Evolutionary conservation across 1,140 invertebrate genomes (phyloP).

Genomic region (Sipha flava): DNA sequence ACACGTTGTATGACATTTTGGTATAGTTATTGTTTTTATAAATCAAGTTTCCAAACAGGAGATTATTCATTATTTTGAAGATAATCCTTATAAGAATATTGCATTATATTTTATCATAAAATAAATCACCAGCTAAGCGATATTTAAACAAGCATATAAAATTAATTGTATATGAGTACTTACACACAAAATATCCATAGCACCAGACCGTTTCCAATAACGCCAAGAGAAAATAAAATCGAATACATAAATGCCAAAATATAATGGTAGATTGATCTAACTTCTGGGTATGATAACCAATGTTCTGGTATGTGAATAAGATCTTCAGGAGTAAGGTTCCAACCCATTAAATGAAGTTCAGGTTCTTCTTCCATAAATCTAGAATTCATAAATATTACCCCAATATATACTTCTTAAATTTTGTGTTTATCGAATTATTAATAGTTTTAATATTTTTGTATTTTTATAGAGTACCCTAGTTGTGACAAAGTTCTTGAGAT

Average conservation of each 20-base stretch:
- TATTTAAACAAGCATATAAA: too few relatives aligned
- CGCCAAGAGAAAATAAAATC: slow-evolving; percentile 64
- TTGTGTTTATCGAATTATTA: not conserved
- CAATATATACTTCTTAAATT: not conserved
- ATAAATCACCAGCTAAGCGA: too few relatives aligned
- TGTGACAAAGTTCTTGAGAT: not conserved
- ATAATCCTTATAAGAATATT: too few relatives aligned
- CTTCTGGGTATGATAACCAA: slow-evolving; percentile 70
- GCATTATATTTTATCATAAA: too few relatives aligned
- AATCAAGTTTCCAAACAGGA: too few relatives aligned
- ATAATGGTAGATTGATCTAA: slow-evolving; percentile 72
- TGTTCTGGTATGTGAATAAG: slow-evolving; percentile 68
- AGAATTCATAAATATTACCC: not conserved
- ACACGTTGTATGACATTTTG: too few relatives aligned
- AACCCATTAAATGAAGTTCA: slow-evolving; percentile 54
- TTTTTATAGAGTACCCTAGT: not conserved
- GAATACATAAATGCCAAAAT: slow-evolving; percentile 70
- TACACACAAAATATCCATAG: slow-evolving; percentile 79
- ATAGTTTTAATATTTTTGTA: not conserved
- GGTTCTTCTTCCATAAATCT: not conserved
- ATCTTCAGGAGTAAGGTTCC: slow-evolving; percentile 67
- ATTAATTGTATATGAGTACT: slow-evolving; percentile 44
- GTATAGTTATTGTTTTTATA: too few relatives aligned
- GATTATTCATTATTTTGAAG: too few relatives aligned
- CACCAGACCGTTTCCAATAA: slow-evolving; percentile 78